Evolutionary conservation across 2,113 vertebrate species (phyloP).

Genomic region (Charina bottae): DNA sequence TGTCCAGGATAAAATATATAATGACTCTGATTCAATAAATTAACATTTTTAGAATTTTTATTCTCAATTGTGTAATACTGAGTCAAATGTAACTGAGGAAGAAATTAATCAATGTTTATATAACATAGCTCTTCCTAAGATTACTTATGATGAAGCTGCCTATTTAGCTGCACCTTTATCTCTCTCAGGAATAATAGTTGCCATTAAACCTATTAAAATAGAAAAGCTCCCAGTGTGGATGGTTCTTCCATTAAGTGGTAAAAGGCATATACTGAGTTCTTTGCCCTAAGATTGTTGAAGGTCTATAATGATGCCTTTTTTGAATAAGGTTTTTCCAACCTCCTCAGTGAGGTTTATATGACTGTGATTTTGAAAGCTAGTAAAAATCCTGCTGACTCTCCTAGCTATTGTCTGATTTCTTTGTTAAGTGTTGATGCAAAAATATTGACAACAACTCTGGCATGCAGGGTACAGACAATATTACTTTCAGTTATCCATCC

Average conservation of each 20-base stretch:
- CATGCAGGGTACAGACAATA: neutral
- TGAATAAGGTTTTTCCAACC: neutral
- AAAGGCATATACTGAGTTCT: neutral
- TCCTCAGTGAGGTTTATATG: neutral
- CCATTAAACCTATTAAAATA: neutral
- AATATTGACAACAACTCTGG: neutral
- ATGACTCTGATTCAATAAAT: neutral
- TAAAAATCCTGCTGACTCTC: neutral
- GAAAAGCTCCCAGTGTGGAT: neutral
- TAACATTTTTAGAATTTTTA: neutral
- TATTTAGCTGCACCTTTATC: neutral
- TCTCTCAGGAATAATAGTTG: neutral
- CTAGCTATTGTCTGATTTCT: neutral
- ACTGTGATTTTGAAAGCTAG: neutral
- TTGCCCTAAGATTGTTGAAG: neutral
- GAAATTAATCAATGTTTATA: neutral
- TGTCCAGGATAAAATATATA: neutral
- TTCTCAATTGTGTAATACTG: neutral
- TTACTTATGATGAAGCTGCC: neutral
- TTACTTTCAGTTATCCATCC: neutral
- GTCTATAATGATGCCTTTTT: neutral
- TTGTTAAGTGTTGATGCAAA: neutral
- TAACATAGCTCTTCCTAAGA: neutral
- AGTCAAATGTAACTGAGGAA: neutral
- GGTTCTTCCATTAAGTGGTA: neutral